Base-by-base conservation (phyloP, 2,113 vertebrate species). In the Aythya baeri region DNA sequence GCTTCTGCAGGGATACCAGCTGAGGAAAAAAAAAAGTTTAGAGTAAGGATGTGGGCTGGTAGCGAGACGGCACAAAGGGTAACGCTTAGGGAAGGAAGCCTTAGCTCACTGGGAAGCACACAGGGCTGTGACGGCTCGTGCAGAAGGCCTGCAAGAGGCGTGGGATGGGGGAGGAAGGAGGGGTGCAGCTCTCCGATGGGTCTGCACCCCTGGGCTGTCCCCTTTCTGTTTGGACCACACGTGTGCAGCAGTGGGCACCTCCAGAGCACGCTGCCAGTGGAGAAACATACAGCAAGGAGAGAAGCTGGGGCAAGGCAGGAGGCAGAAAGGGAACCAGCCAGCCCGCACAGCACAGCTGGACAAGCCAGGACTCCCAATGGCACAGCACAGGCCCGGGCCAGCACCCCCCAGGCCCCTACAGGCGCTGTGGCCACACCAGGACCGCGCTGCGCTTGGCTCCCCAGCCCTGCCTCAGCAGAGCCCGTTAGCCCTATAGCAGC, bases 111-210 rank as follows among this genome's bases (percentile, higher is more conserved):
- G 43, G 43, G 62, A 65, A 55, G 71, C 62, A 13, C 27, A 46
- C 7, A 29, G 27, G 5, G 17, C 12, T 31, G 4, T 2, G 11
- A 17, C 2, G 32, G 17, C 38, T 22, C 38, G 17, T 3, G 26
- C 11, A 32, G 17, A 4, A n/a, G 5, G 34, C 26, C 36, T 6
- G 72, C 49, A 61, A 2, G 59, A 83, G 44, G n/a, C 0, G 0
- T 12, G 36, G 68, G 36, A 55, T 1, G 0, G n/a, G 17, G 9
- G 46, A 21, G 20, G 46, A 49, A 21, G 20, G 46, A 21, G 6
- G 5, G 4, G 1, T 11, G 17, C 7, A 72, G 32, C 43, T 72
- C 55, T 0, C 0, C 0, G 6, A 31, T 0, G 14, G 34, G 62
- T 6, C 43, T 4, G 4, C 3, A 7, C 13, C 34, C 22, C 17